A percentile compares a stretch with the other conserved stretches of the same genome.
These are phyloP conservation scores for Loris lydekkerianus DNA, from an alignment of 2,797 vertebrate species.

Conservation along the genomic window DNA sequence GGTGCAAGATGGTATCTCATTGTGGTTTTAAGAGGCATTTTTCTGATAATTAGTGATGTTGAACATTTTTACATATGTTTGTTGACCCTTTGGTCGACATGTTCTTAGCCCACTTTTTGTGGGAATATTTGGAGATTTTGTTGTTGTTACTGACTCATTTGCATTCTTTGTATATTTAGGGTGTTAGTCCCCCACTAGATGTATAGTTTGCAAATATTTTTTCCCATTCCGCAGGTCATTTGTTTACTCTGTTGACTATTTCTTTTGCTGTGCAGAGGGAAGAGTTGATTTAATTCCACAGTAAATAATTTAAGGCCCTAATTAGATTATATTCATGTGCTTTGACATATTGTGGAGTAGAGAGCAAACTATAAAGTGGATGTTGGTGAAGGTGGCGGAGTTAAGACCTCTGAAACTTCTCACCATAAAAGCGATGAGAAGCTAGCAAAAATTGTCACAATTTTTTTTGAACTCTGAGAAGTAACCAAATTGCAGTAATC, in stretches of 20 bases:
- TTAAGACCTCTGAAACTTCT: not conserved
- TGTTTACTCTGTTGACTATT: too few species aligned
- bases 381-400: not conserved
- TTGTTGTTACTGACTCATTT: not conserved
- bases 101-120: not conserved
- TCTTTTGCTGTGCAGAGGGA: too few species aligned
- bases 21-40: not conserved
- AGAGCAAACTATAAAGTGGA: not conserved
- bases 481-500: not conserved
- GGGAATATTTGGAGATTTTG: not conserved
- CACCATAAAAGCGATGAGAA: not conserved
- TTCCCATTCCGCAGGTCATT: too few species aligned
- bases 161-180: not conserved
- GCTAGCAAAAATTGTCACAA: not conserved
- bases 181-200: not conserved
- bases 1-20: not conserved
- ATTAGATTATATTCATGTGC: not conserved
- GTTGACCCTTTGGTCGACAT: not conserved
- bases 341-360: not conserved
- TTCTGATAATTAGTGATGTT: not conserved
- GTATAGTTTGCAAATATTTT: not conserved
- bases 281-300: not conserved
- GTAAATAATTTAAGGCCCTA: conserved; percentile 44
- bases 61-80: not conserved
- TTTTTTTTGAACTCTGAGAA: conserved; percentile 4